Evolutionary conservation across 2,113 vertebrate genomes (phyloP).

Genomic region (Ivindomyrus marchei): DNA sequence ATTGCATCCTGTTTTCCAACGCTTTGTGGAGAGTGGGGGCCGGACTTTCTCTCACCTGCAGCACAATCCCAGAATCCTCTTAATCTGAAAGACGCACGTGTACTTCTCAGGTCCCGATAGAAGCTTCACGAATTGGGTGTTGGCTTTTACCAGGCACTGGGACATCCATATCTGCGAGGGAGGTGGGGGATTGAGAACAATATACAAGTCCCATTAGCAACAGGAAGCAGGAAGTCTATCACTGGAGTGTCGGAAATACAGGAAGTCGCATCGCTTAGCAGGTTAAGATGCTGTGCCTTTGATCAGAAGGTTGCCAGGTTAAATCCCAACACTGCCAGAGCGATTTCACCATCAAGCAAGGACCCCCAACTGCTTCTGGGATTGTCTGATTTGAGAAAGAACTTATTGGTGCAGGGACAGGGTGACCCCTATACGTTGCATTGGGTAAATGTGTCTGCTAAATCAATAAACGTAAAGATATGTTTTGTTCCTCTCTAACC

Average conservation of each 20-base stretch:
- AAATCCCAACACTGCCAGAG: neutral
- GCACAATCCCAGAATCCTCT: constrained; percentile 86
- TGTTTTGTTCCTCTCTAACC: neutral
- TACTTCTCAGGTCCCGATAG: constrained; percentile 76
- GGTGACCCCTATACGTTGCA: neutral
- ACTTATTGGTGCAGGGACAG: neutral
- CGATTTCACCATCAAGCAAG: neutral
- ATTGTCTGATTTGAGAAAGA: neutral
- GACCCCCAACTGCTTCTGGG: neutral
- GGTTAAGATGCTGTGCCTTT: neutral
- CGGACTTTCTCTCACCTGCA: constrained; percentile 71
- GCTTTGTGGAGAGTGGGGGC: neutral
- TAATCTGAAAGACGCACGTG: constrained; percentile 91
- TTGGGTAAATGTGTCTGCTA: neutral
- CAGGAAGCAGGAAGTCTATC: neutral
- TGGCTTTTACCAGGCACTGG: constrained; percentile 89
- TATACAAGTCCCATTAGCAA: neutral
- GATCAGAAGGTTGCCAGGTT: neutral
- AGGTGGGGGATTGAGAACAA: constrained; percentile 25
- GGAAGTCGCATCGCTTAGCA: neutral
- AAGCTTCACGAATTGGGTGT: constrained; percentile 78
- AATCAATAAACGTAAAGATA: neutral
- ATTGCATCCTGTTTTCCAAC: neutral
- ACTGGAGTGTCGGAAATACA: neutral
- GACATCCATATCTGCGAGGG: constrained; percentile 84